phyloP scores from a whole-genome alignment of 2,888 invertebrate genomes.

The Polylopha cassiicola region DNA sequence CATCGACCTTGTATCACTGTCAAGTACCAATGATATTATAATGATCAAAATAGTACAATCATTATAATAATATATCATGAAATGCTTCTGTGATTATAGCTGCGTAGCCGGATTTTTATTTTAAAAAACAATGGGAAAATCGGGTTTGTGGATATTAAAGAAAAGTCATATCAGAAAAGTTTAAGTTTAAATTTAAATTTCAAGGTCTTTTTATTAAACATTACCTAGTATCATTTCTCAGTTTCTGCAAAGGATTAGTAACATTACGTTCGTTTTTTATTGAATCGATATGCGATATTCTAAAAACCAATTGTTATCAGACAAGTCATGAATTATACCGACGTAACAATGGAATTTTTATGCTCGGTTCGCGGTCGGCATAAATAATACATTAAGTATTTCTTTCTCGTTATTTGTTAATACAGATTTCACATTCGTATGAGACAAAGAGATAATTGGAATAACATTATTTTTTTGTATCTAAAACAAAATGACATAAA shows the following conservation, averaged over 20 bases:
- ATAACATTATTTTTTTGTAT: not conserved
- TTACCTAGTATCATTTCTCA: not conserved
- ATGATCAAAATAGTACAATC: no score
- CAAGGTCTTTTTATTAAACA: not conserved
- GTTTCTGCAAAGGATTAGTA: no score
- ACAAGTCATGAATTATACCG: conserved; percentile 5
- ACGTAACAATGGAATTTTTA: conserved; percentile 13
- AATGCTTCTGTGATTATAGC: no score
- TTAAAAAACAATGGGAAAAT: no score
- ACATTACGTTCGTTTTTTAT: no score
- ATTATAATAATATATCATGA: no score
- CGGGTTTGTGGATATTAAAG: no score
- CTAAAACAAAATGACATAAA: no score
- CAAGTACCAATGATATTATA: no score
- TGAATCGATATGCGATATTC: conserved; percentile 1
- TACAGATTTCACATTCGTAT: conserved; percentile 1
- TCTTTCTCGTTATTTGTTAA: conserved; percentile 14
- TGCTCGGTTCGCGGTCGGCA: conserved; percentile 6
- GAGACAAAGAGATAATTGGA: not conserved
- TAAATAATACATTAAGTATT: conserved; percentile 22
- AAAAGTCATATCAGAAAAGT: no score
- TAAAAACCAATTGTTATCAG: conserved; percentile 2
- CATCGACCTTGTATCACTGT: conserved; percentile 1
- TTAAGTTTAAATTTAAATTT: no score
- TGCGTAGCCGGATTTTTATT: no score